Conservation (phyloP, 2,113 vertebrate genomes). For the Microcebus griseorufus region DNA sequence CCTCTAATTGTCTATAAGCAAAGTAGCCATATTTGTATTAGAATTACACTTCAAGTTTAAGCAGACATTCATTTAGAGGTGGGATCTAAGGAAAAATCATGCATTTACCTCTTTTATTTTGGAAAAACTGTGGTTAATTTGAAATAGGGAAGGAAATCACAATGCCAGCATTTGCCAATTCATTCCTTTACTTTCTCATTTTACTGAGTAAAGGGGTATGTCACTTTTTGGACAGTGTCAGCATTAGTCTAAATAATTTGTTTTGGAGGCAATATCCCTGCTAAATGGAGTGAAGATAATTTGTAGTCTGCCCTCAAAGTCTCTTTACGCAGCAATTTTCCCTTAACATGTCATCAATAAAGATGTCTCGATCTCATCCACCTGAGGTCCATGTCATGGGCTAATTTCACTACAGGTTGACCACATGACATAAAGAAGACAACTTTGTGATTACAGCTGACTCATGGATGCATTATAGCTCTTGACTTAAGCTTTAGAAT, state of each 20-base stretch:
- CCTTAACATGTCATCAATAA: neutral
- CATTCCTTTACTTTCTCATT: slow-evolving; percentile 23
- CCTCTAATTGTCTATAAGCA: neutral
- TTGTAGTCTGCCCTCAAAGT: slow-evolving; percentile 34
- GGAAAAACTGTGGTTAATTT: neutral
- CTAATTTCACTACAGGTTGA: neutral
- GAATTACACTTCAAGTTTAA: neutral
- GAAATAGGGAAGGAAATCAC: slow-evolving; percentile 16
- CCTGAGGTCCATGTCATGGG: neutral
- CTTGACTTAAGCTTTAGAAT: slow-evolving; percentile 6
- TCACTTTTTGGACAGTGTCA: slow-evolving; percentile 43
- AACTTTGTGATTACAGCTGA: neutral
- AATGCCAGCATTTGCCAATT: slow-evolving; percentile 4
- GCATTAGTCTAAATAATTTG: slow-evolving; percentile 56
- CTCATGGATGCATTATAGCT: neutral
- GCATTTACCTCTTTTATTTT: neutral
- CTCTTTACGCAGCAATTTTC: slow-evolving; percentile 33
- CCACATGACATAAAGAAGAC: neutral
- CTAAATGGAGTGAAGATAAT: slow-evolving; percentile 68
- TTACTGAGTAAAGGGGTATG: neutral
- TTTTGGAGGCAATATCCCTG: slow-evolving; percentile 55
- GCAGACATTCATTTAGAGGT: neutral
- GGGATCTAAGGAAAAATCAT: neutral
- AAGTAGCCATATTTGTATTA: neutral
- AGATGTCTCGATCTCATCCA: neutral